Evolutionary conservation across 2,113 vertebrate species (phyloP).

Genomic region (Microtus oregoni): DNA sequence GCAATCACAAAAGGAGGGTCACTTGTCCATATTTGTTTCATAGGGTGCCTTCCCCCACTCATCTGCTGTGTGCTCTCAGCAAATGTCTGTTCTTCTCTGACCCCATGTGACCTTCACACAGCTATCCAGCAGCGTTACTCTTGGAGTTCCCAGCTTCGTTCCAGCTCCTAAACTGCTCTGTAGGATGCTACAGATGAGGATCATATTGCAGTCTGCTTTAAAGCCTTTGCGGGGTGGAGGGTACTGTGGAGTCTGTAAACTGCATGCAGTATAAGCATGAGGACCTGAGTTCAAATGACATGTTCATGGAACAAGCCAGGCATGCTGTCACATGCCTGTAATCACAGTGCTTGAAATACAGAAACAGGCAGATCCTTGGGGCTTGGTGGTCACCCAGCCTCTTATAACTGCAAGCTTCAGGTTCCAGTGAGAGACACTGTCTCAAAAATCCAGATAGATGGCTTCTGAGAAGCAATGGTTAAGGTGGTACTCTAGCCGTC

Average conservation of each 20-base stretch:
- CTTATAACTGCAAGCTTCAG: neutral
- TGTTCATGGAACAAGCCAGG: neutral
- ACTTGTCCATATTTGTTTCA: neutral
- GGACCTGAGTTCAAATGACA: neutral
- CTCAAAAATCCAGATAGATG: neutral
- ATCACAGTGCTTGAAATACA: neutral
- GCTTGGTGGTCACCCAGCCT: too few relatives aligned
- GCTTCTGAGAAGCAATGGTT: neutral
- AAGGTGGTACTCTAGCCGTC: neutral
- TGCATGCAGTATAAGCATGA: neutral
- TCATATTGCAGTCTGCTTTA: neutral
- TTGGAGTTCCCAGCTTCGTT: rapidly evolving
- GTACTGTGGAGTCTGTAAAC: neutral
- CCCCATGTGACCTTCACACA: neutral
- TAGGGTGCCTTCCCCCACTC: neutral
- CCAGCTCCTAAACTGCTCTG: neutral
- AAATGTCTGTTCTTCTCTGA: neutral
- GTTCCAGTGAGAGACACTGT: neutral
- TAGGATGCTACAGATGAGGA: neutral
- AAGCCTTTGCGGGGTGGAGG: neutral
- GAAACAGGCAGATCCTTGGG: too few relatives aligned
- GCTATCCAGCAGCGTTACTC: neutral
- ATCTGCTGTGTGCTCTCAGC: neutral
- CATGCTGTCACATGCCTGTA: too few relatives aligned
- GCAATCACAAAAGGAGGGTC: neutral